phyloP scores from a whole-genome alignment of 2,888 invertebrate genomes.

The Emmelina monodactyla region DNA sequence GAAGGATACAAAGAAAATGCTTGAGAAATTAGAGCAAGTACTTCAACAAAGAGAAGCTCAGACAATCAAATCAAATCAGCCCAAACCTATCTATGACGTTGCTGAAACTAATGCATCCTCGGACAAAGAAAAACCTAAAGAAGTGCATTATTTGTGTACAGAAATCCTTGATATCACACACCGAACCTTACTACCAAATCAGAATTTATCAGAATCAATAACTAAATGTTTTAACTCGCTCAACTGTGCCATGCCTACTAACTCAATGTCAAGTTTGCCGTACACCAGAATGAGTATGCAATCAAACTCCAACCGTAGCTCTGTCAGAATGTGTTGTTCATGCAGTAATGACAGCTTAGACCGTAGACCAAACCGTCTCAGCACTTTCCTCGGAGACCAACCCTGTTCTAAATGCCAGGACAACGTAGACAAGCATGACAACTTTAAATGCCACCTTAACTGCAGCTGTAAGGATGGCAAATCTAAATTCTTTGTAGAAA shows the following conservation, averaged over 20 bases:
- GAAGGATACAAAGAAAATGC: constrained; percentile 69
- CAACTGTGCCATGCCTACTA: constrained; percentile 41
- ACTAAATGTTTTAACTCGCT: constrained; percentile 48
- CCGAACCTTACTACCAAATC: constrained; percentile 30
- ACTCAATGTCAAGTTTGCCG: constrained; percentile 45
- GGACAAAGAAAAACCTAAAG: constrained; percentile 41
- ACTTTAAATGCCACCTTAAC: constrained; percentile 49
- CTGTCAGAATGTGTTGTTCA: constrained; percentile 25
- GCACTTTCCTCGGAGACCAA: constrained; percentile 21
- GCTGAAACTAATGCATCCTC: constrained; percentile 27
- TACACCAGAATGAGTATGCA: constrained; percentile 37
- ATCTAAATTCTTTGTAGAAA: constrained; percentile 38
- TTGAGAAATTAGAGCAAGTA: constrained; percentile 70
- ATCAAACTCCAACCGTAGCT: constrained; percentile 19
- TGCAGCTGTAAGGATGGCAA: constrained; percentile 35
- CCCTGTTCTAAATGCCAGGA: constrained; percentile 33
- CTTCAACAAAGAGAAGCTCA: constrained; percentile 55
- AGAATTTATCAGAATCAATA: constrained; percentile 30
- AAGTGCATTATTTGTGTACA: constrained; percentile 58
- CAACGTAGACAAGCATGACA: constrained; percentile 28
- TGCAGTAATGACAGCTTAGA: constrained; percentile 30
- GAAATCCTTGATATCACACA: constrained; percentile 52
- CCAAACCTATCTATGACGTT: constrained; percentile 27
- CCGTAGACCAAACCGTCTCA: constrained; percentile 13
- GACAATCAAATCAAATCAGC: constrained; percentile 17